Evolutionary conservation across 1,140 invertebrate genomes (phyloP), one percentile per base, ranked within the genome.

Genomic region (Leguminivora glycinivorella): DNA sequence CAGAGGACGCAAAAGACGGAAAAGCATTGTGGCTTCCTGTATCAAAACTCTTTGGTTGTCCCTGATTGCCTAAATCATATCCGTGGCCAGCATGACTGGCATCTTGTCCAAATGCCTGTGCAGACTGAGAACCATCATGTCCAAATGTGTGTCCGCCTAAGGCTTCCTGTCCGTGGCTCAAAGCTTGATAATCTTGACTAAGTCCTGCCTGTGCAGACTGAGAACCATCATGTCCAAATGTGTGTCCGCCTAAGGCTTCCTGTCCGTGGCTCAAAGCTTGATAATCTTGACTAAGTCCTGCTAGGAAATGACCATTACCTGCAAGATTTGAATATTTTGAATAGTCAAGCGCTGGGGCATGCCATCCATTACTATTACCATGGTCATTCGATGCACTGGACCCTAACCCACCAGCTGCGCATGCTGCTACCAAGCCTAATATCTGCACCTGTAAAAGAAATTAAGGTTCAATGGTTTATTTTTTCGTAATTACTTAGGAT

Each of bases 361-460:
- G 24, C 58, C 58, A 63, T 29, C 47, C 47, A 29, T 7, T 19
- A 29, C n/a, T 63, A 26, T 24, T 17, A 12, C 38, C 34, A 22
- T 47, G 56, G 26, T 63, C 34, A 17, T 47, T 7, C 24, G 69
- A 38, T 19, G 14, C 58, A 63, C 58, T 63, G 26, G 58, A 63
- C 34, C 34, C 58, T 63, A 60, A 6, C 26, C 26, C 29, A 34
- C 58, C 26, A 34, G 58, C 58, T 7, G 17, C 25, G 58, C 87
- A 84, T 60, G 77, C 76, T 75, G 84, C 86, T 78, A 85, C 86
- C 79, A 89, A 73, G 19, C 68, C 73, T 63, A 91, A 78, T 74
- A 91, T 75, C 85, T 87, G 89, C 52, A 90, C 75, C 89, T 91
- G 83, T 0, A 87, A 72, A 31, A 69, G 83, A 72, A 58, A 83